phyloP scores from a whole-genome alignment of 2,888 invertebrate genomes.

The Leptinotarsa rubiginosa region DNA sequence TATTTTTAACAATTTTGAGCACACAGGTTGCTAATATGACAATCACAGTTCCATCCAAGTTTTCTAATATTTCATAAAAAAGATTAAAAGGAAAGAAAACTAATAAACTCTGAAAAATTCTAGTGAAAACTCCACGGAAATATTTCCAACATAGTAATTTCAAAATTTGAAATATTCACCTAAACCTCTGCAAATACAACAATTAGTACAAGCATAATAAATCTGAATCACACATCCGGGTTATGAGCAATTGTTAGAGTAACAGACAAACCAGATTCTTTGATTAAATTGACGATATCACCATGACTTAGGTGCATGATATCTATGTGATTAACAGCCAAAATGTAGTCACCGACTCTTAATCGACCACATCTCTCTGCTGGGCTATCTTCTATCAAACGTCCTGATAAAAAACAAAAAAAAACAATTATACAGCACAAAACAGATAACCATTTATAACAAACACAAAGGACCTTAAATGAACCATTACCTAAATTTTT shows the following conservation, averaged over 20 bases:
- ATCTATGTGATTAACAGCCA: constrained; percentile 93
- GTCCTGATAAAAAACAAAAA: constrained; percentile 71
- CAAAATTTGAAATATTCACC: not conserved
- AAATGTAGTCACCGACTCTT: constrained; percentile 93
- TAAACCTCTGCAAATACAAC: constrained; percentile 10
- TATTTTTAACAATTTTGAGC: too few relatives aligned
- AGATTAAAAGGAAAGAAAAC: too few relatives aligned
- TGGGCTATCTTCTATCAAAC: constrained; percentile 94
- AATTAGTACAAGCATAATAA: constrained; percentile 17
- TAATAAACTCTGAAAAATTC: too few relatives aligned
- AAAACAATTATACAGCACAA: not conserved
- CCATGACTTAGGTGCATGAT: constrained; percentile 94
- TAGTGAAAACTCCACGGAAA: too few relatives aligned
- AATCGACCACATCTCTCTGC: constrained; percentile 93
- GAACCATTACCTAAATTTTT: too few relatives aligned
- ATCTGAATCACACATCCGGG: constrained; percentile 66
- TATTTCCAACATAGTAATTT: not conserved
- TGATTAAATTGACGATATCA: constrained; percentile 96
- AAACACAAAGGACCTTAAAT: too few relatives aligned
- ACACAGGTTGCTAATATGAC: too few relatives aligned
- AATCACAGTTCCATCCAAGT: too few relatives aligned
- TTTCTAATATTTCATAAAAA: too few relatives aligned
- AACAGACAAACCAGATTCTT: constrained; percentile 93
- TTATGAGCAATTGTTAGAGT: constrained; percentile 83
- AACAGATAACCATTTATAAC: not conserved